Evolutionary conservation across 1,140 invertebrate species (phyloP).

Genomic region (Aphelenchoides avenae): DNA sequence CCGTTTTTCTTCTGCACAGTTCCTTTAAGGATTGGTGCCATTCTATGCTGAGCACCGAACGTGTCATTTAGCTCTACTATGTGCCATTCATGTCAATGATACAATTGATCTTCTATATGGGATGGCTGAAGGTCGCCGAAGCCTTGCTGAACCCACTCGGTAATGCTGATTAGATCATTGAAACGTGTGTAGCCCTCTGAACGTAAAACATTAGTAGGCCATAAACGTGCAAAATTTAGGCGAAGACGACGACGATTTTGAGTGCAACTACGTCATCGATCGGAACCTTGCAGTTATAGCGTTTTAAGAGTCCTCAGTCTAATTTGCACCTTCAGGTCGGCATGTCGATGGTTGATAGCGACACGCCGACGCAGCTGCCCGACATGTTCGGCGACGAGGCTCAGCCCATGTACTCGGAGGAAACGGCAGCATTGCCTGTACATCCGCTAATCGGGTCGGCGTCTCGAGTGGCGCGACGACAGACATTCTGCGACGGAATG

Average conservation of each 20-base stretch:
- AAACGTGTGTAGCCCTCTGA: no score
- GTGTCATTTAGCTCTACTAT: no score
- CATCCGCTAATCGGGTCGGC: constrained; percentile 29
- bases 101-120: constrained; percentile 46
- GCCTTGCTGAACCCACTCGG: constrained; percentile 19
- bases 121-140: constrained; percentile 41
- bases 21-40: no score
- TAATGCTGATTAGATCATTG: no score
- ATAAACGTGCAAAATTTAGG: no score
- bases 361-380: constrained; percentile 14
- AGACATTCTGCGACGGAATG: no score
- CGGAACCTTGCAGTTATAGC: constrained; percentile 21
- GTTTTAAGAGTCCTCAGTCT: constrained; percentile 18
- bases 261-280: constrained; percentile 25
- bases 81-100: constrained; percentile 53
- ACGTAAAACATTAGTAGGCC: neutral
- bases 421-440: constrained; percentile 14
- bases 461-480: no score
- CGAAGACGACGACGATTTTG: constrained; percentile 36
- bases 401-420: constrained; percentile 25
- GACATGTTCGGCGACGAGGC: constrained; percentile 4
- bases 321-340: no score
- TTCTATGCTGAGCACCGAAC: no score
- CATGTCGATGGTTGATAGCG: constrained; percentile 19
- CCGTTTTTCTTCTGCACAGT: no score